Conservation (phyloP, 2,888 invertebrate species). For the Carcina quercana region DNA sequence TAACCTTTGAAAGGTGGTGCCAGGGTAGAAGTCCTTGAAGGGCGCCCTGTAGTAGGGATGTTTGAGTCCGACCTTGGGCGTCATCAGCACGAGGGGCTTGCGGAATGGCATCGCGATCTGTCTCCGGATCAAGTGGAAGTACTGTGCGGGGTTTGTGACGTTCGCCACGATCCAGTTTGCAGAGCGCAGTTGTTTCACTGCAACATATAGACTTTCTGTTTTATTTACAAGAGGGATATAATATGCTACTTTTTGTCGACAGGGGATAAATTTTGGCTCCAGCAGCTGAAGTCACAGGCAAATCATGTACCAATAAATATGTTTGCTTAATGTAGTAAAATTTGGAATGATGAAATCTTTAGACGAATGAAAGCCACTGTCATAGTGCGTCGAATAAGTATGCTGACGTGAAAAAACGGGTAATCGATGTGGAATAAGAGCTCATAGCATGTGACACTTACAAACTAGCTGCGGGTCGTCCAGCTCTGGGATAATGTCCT, state of each 20-base stretch:
- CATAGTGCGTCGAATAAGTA: too few relatives aligned
- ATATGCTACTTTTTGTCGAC: too few relatives aligned
- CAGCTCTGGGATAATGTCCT: slow-evolving; percentile 73
- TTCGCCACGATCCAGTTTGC: slow-evolving; percentile 83
- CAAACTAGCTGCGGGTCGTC: slow-evolving; percentile 68
- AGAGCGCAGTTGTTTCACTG: slow-evolving; percentile 81
- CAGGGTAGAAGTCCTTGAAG: slow-evolving; percentile 78
- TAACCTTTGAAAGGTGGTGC: slow-evolving; percentile 71
- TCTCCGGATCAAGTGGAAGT: slow-evolving; percentile 84
- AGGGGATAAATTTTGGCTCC: too few relatives aligned
- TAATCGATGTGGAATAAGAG: too few relatives aligned
- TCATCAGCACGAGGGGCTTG: slow-evolving; percentile 85
- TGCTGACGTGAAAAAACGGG: too few relatives aligned
- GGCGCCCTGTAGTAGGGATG: slow-evolving; percentile 83
- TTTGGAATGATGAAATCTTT: too few relatives aligned
- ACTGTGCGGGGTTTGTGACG: slow-evolving; percentile 84
- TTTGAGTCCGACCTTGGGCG: slow-evolving; percentile 85
- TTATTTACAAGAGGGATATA: background rate
- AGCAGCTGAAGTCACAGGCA: too few relatives aligned
- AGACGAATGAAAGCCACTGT: too few relatives aligned
- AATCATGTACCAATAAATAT: too few relatives aligned
- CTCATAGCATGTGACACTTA: slow-evolving; percentile 28
- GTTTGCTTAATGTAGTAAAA: too few relatives aligned
- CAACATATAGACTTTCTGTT: background rate
- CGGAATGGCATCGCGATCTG: slow-evolving; percentile 86